Evolutionary conservation across 2,888 invertebrate species (phyloP).

Genomic region (Drosophila diplacantha): DNA sequence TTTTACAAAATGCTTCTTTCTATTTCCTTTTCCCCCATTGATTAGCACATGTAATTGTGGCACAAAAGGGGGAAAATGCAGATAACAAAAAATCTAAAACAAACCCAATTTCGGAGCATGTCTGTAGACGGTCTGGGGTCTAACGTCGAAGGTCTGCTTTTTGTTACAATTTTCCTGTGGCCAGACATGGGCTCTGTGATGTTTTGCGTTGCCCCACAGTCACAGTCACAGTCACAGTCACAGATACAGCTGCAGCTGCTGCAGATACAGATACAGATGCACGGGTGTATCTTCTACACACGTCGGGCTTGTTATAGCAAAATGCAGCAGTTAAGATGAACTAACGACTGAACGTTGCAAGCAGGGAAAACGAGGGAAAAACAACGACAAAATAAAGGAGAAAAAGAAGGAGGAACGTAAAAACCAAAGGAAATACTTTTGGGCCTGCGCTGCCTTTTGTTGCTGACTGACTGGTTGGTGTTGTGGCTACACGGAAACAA

Average conservation of each 20-base stretch:
- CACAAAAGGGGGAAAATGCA: constrained; percentile 30
- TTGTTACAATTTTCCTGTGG: constrained; percentile 65
- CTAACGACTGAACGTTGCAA: constrained; percentile 68
- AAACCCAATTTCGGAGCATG: constrained; percentile 42
- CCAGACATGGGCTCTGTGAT: constrained; percentile 63
- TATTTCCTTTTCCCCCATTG: constrained; percentile 36
- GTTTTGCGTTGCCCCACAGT: constrained; percentile 57
- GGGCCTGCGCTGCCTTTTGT: constrained; percentile 55
- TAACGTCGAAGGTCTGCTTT: constrained; percentile 45
- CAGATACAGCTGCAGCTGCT: constrained; percentile 14
- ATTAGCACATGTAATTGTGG: constrained; percentile 63
- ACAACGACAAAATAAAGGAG: constrained; percentile 38
- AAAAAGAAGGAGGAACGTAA: constrained; percentile 4
- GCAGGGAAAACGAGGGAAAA: constrained; percentile 53
- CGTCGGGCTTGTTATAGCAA: constrained; percentile 65
- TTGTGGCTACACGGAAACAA: constrained; percentile 28
- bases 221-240: constrained; percentile 9
- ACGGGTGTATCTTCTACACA: constrained; percentile 47
- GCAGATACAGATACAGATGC: constrained; percentile 38
- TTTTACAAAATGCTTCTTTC: constrained; percentile 16
- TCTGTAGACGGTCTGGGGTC: constrained; percentile 65
- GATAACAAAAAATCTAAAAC: constrained; percentile 10
- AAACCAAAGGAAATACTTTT: constrained; percentile 61
- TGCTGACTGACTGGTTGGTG: constrained; percentile 54
- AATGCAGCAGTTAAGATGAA: constrained; percentile 71